Percentiles rank a stretch among this genome's conserved stretches.
phyloP scores from a whole-genome alignment of 2,797 vertebrate genomes.

The Ctenopoma kingsleyae region DNA sequence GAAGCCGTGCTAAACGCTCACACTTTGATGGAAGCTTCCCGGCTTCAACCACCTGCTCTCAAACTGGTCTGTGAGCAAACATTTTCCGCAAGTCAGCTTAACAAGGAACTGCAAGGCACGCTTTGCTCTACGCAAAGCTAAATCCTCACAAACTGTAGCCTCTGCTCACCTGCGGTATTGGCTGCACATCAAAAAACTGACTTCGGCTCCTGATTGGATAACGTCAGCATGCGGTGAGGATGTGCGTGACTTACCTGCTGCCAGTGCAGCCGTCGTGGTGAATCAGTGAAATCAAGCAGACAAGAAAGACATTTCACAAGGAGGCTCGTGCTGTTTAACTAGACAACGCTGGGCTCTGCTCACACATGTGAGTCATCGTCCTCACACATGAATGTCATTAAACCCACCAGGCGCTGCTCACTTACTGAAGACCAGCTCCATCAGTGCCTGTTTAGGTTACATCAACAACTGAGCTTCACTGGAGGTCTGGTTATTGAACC shows the following conservation, averaged over 20 bases:
- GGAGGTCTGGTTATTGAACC: not conserved
- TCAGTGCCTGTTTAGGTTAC: conserved; percentile 11
- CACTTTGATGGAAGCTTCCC: not conserved
- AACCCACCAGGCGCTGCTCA: conserved; percentile 27
- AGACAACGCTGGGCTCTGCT: conserved; percentile 22
- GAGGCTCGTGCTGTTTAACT: conserved; percentile 28
- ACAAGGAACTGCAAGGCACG: too few relatives aligned
- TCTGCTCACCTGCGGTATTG: not conserved
- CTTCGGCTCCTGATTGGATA: not conserved
- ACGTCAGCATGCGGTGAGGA: not conserved
- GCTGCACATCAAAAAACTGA: too few relatives aligned
- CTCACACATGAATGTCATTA: conserved; percentile 47
- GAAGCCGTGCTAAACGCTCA: not conserved
- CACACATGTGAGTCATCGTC: conserved; percentile 36
- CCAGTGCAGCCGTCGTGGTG: not conserved
- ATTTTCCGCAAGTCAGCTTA: too few relatives aligned
- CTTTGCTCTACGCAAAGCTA: too few relatives aligned
- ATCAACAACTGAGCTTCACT: not conserved
- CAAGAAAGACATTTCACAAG: conserved; percentile 19
- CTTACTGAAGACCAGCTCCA: conserved; percentile 18
- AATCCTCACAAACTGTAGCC: not conserved
- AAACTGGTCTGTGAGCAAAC: too few relatives aligned
- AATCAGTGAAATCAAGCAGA: conserved; percentile 13
- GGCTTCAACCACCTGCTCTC: too few relatives aligned
- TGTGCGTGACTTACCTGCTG: not conserved